A percentile compares a stretch with the other conserved stretches of the same genome.
phyloP scores from a whole-genome alignment of 2,113 vertebrate genomes.

The Syrrhaptes paradoxus region DNA sequence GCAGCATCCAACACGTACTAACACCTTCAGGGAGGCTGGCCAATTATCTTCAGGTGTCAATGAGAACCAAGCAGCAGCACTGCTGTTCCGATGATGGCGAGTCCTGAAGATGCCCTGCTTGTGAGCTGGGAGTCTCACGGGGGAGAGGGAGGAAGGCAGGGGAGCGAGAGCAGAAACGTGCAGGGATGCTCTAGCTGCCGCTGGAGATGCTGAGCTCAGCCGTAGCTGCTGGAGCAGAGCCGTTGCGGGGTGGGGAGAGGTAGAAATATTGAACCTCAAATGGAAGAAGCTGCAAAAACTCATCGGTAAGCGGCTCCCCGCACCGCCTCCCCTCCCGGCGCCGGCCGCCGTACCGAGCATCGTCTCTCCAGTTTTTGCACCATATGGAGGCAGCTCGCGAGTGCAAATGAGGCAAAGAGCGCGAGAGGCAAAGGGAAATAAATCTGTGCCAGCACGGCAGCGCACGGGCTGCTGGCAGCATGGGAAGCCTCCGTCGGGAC shows the following conservation, averaged over 20 bases:
- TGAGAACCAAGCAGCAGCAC: neutral
- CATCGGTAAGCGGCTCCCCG: neutral
- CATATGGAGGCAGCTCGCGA: neutral
- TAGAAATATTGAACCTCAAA: constrained; percentile 1
- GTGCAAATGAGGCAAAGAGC: constrained; percentile 44
- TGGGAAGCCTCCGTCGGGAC: fast-evolving
- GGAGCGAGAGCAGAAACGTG: fast-evolving
- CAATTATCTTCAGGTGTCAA: neutral
- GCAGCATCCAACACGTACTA: neutral
- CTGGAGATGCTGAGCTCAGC: neutral
- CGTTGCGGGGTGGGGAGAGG: neutral
- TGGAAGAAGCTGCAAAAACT: neutral
- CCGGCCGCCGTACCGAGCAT: neutral
- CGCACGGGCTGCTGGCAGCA: neutral
- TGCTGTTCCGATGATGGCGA: neutral
- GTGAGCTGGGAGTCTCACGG: fast-evolving
- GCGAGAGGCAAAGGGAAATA: neutral
- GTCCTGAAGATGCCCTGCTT: neutral
- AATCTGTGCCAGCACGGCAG: neutral
- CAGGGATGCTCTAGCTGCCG: neutral
- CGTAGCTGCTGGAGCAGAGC: neutral
- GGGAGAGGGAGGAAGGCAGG: neutral
- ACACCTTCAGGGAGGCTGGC: neutral
- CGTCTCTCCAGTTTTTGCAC: neutral
- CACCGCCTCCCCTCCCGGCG: neutral